Evolutionary conservation across 2,797 vertebrate genomes (phyloP).

Genomic region (Craterocephalus amniculus): DNA sequence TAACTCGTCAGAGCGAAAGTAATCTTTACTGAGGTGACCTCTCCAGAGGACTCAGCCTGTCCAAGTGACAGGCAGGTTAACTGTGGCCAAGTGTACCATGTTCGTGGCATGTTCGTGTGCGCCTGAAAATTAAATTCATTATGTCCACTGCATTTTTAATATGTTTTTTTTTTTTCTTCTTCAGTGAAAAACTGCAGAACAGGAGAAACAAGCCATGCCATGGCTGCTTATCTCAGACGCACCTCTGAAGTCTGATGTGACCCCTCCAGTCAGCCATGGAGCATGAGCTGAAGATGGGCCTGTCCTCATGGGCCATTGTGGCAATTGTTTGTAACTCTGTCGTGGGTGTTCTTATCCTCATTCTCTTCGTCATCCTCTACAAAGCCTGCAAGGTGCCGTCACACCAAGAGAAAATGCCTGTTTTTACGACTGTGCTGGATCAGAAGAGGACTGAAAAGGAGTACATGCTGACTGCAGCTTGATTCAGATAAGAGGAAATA

Average conservation of each 20-base stretch:
- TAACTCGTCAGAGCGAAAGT: slow-evolving; percentile 50
- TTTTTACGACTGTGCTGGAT: slow-evolving; percentile 41
- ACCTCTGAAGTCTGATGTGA: slow-evolving; percentile 7
- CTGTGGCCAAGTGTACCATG: slow-evolving; percentile 21
- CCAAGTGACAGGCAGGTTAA: slow-evolving; percentile 48
- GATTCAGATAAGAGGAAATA: slow-evolving; percentile 18
- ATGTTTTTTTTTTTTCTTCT: slow-evolving; percentile 28
- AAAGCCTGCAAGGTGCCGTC: slow-evolving; percentile 86
- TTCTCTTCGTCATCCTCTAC: slow-evolving; percentile 84
- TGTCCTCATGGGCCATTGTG: slow-evolving; percentile 79
- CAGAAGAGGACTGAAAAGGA: slow-evolving; percentile 71
- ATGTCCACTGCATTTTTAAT: background rate
- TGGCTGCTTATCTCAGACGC: background rate
- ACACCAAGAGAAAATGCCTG: slow-evolving; percentile 64
- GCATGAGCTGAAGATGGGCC: slow-evolving; percentile 68
- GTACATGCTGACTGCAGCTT: slow-evolving; percentile 73
- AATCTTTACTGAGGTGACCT: slow-evolving; percentile 55
- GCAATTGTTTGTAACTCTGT: slow-evolving; percentile 84
- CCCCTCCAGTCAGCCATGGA: slow-evolving; percentile 67
- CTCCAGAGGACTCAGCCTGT: slow-evolving; percentile 19
- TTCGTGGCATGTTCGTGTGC: background rate
- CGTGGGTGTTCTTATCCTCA: slow-evolving; percentile 80
- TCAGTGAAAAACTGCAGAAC: slow-evolving; percentile 31
- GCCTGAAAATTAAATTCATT: slow-evolving; percentile 4
- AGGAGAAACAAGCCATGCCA: background rate